phyloP scores from a whole-genome alignment of 2,888 invertebrate genomes.

The Dermolepida albohirtum region DNA sequence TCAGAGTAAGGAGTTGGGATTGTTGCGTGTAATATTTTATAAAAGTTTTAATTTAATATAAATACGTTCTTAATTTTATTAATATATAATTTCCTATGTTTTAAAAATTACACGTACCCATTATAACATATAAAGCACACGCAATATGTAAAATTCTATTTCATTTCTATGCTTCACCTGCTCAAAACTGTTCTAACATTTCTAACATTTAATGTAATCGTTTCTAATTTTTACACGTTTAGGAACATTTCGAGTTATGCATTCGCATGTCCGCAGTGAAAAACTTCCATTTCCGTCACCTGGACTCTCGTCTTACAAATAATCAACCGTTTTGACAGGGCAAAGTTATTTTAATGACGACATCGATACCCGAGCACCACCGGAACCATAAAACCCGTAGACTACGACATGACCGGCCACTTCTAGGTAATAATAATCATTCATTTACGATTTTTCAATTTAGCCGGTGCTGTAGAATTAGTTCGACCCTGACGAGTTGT shows the following conservation, averaged over 20 bases:
- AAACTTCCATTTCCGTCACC: constrained; percentile 41
- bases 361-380: constrained; percentile 32
- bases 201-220: too few relatives aligned
- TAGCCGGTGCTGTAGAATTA: constrained; percentile 30
- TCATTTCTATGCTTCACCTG: too few relatives aligned
- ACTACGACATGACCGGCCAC: neutral
- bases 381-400: constrained; percentile 21
- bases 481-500: constrained; percentile 27
- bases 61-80: too few relatives aligned
- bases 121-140: too few relatives aligned
- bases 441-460: constrained; percentile 34
- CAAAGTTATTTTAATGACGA: constrained; percentile 28
- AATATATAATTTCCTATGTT: too few relatives aligned
- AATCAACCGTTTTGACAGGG: constrained; percentile 38
- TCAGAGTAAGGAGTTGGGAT: too few relatives aligned
- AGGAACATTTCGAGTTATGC: constrained; percentile 8
- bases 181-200: constrained; percentile 3
- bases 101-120: too few relatives aligned
- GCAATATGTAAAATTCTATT: too few relatives aligned
- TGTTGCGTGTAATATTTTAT: too few relatives aligned
- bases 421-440: constrained; percentile 4
- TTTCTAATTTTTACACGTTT: constrained; percentile 5
- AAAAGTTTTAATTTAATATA: too few relatives aligned
- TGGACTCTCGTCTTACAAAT: constrained; percentile 39
- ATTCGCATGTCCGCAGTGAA: constrained; percentile 23